Percentiles rank a stretch among this genome's conserved stretches.
Evolutionary conservation across 2,888 invertebrate genomes (phyloP).

Genomic region (Brachypalpus laphriformis): DNA sequence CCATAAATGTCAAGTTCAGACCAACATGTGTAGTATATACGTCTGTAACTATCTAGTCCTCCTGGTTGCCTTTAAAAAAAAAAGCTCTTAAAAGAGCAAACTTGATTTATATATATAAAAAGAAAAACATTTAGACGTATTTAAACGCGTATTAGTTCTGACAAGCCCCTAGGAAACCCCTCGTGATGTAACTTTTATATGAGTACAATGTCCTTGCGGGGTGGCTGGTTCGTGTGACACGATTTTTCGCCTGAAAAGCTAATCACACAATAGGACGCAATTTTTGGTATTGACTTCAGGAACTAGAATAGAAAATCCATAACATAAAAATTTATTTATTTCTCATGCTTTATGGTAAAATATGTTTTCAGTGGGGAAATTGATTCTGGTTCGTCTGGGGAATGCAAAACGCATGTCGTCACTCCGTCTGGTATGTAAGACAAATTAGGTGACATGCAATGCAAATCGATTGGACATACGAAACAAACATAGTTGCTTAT

Average conservation of each 20-base stretch:
- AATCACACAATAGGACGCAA: neutral
- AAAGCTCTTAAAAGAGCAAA: no score
- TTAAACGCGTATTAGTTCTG: neutral
- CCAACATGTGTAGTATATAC: neutral
- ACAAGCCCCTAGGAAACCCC: neutral
- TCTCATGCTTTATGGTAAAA: neutral
- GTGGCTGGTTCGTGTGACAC: slow-evolving; percentile 5
- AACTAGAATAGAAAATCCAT: neutral
- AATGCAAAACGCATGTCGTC: no score
- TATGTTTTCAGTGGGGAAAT: neutral
- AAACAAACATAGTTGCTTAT: no score
- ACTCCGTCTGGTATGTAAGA: neutral
- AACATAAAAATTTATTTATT: neutral
- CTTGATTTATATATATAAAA: no score
- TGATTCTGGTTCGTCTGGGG: neutral
- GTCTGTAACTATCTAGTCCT: neutral
- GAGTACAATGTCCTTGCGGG: slow-evolving; percentile 5
- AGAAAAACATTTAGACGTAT: neutral
- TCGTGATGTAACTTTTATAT: neutral
- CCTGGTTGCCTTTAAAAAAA: neutral
- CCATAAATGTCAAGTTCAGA: neutral
- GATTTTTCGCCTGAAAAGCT: neutral
- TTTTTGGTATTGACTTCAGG: neutral
- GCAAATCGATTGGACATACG: neutral
- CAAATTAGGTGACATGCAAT: neutral